phyloP scores from a whole-genome alignment of 2,113 vertebrate species.

The Quiscalus mexicanus region DNA sequence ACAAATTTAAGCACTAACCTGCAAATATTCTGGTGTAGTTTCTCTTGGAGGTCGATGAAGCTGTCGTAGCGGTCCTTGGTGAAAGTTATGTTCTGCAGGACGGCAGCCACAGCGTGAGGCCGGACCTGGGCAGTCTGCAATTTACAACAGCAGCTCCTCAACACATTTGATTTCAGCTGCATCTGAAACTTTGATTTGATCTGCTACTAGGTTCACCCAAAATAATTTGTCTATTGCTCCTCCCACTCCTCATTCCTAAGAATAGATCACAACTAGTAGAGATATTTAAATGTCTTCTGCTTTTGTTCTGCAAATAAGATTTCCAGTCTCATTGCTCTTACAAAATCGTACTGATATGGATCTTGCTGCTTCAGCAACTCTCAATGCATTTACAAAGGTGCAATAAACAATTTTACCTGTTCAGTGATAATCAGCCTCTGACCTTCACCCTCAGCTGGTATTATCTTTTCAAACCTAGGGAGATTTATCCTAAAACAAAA shows the following conservation, averaged over 20 bases:
- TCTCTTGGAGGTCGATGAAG: conserved; percentile 98
- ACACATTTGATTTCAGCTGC: background rate
- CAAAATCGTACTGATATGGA: background rate
- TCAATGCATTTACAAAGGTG: background rate
- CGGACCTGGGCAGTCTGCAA: conserved; percentile 87
- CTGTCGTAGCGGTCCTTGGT: conserved; percentile 91
- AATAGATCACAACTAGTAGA: background rate
- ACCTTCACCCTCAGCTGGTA: conserved; percentile 78
- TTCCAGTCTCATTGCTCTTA: background rate
- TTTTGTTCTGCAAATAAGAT: background rate
- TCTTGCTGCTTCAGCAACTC: background rate
- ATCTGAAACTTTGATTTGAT: background rate
- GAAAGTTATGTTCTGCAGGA: conserved; percentile 91
- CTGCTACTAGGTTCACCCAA: background rate
- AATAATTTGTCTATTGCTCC: background rate
- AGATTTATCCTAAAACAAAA: conserved; percentile 82
- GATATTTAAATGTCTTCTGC: background rate
- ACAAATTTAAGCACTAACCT: conserved; percentile 76
- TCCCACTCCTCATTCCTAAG: background rate
- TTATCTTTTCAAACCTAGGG: conserved; percentile 86
- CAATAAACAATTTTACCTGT: conserved; percentile 80
- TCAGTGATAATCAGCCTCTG: conserved; percentile 89
- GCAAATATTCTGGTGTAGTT: conserved; percentile 98
- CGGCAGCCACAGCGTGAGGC: conserved; percentile 90
- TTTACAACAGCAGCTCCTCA: background rate